Percentiles rank a stretch among this genome's conserved stretches.
phyloP scores from a whole-genome alignment of 2,113 vertebrate species.

The Pelecanus crispus region DNA sequence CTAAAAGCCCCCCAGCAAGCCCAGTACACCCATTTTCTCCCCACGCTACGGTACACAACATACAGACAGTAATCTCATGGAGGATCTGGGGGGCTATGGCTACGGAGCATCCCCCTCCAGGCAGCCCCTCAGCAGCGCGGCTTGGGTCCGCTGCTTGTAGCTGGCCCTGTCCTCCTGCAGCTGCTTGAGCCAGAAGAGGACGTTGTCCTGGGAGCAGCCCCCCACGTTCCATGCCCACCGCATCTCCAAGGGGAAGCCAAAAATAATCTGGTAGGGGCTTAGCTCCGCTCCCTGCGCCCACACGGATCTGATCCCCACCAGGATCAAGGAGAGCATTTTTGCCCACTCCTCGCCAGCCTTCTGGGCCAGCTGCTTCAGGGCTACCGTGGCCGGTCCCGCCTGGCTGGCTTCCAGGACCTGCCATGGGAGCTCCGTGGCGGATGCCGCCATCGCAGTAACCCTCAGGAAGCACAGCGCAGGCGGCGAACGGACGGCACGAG shows the following conservation, averaged over 20 bases:
- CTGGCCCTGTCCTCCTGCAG: neutral
- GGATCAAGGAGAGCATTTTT: neutral
- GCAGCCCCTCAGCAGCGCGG: fast-evolving
- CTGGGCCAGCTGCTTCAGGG: neutral
- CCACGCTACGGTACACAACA: neutral
- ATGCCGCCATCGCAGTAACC: fast-evolving
- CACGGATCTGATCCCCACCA: fast-evolving
- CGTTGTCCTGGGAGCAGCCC: fast-evolving
- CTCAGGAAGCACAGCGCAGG: fast-evolving
- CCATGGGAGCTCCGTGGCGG: fast-evolving
- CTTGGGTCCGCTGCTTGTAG: neutral
- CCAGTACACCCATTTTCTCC: neutral
- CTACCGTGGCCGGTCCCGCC: fast-evolving
- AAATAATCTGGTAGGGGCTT: neutral
- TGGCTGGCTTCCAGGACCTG: fast-evolving
- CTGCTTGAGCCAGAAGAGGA: neutral
- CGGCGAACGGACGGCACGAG: fast-evolving
- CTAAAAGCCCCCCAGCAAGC: neutral
- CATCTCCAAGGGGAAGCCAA: neutral
- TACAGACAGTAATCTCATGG: neutral
- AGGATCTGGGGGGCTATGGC: neutral
- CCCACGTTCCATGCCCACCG: fast-evolving
- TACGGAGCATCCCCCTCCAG: neutral
- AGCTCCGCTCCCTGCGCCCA: fast-evolving
- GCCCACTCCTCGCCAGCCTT: neutral